Conservation (phyloP, 2,113 vertebrate genomes). For the Egretta garzetta region DNA sequence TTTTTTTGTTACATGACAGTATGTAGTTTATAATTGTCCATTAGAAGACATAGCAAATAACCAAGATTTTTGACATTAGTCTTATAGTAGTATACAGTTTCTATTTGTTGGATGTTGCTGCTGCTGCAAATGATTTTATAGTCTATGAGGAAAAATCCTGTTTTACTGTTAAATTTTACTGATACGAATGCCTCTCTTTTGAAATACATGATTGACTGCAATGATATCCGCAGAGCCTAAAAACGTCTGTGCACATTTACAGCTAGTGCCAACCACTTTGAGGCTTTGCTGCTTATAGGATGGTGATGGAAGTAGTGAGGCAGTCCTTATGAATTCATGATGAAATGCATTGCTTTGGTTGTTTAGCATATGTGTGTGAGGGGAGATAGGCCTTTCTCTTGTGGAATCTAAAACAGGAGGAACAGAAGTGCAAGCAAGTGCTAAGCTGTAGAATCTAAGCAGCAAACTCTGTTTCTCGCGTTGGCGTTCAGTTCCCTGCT, state of each 20-base stretch:
- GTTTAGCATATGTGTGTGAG: neutral
- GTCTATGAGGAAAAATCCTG: neutral
- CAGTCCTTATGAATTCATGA: neutral
- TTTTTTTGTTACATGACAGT: neutral
- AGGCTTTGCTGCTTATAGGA: neutral
- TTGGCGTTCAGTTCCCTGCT: neutral
- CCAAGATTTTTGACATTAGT: neutral
- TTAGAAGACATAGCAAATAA: neutral
- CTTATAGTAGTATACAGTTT: neutral
- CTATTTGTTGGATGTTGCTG: neutral
- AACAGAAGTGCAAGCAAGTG: neutral
- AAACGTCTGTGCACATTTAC: neutral
- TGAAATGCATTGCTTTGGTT: neutral
- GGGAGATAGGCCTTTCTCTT: neutral
- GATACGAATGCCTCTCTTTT: neutral
- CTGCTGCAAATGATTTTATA: neutral
- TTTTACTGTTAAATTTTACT: neutral
- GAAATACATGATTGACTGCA: neutral
- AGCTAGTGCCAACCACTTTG: neutral
- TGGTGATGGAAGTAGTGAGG: neutral
- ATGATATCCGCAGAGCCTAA: neutral
- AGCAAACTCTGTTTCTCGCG: neutral
- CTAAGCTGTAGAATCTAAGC: neutral
- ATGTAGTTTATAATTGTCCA: neutral
- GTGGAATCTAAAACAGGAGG: neutral